A percentile compares a stretch with the other conserved stretches of the same genome.
phyloP scores from a whole-genome alignment of 1,140 invertebrate species.

The Thaumatotibia leucotreta region DNA sequence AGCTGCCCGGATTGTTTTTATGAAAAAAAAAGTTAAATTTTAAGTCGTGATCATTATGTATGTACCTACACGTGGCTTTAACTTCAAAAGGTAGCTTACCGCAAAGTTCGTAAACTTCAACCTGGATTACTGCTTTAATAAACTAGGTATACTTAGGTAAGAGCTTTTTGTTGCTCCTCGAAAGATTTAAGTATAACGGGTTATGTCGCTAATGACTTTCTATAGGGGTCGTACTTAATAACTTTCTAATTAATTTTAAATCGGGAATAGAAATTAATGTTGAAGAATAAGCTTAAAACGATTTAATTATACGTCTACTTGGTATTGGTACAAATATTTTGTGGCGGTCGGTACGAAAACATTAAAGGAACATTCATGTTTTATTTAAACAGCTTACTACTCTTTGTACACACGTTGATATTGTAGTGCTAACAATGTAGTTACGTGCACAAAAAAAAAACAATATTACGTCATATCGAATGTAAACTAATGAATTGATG shows the following conservation, averaged over 20 bases:
- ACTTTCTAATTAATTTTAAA: background rate
- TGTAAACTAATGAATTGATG: too few relatives aligned
- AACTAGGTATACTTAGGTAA: conserved; percentile 12
- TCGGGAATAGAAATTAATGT: too few relatives aligned
- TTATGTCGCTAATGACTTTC: background rate
- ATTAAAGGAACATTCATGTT: too few relatives aligned
- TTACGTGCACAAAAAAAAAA: too few relatives aligned
- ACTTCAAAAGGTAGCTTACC: conserved; percentile 11
- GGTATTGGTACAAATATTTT: too few relatives aligned
- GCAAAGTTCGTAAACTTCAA: conserved; percentile 9
- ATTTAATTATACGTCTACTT: too few relatives aligned
- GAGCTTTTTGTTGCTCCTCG: background rate
- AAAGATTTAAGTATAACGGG: background rate
- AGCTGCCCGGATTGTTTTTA: background rate
- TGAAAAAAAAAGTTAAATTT: background rate
- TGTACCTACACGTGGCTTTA: conserved; percentile 1
- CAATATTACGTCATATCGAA: too few relatives aligned
- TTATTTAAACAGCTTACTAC: too few relatives aligned
- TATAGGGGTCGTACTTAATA: background rate
- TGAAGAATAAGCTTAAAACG: too few relatives aligned
- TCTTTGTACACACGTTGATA: too few relatives aligned
- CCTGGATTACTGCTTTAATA: conserved; percentile 9
- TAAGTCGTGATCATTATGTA: background rate
- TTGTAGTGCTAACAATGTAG: too few relatives aligned
- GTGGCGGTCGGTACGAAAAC: too few relatives aligned